Percentiles rank a stretch among this genome's conserved stretches.
Conservation (phyloP, 1,140 invertebrate species). For the Leptopilina clavipes region DNA sequence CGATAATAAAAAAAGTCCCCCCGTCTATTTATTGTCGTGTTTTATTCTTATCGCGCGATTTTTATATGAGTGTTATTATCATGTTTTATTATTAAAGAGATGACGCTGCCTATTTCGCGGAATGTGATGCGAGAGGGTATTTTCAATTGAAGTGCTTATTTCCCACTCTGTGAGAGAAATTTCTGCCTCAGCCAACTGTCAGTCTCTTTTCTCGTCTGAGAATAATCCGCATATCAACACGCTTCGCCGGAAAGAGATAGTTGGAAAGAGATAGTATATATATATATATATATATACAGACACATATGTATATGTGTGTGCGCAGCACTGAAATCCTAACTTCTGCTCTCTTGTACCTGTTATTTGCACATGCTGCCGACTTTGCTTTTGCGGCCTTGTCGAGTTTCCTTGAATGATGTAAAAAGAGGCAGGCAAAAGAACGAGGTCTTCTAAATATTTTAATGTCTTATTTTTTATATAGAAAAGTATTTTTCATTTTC, state of each 20-base stretch:
- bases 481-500: too few relatives aligned
- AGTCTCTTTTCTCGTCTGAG: slow-evolving; percentile 24
- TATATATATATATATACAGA: too few relatives aligned
- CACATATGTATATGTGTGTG: not conserved
- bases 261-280: not conserved
- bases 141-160: slow-evolving; percentile 29
- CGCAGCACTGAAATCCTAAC: not conserved
- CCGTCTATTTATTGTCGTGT: too few relatives aligned
- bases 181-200: slow-evolving; percentile 22
- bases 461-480: not conserved
- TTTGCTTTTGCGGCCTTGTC: not conserved
- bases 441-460: slow-evolving; percentile 10
- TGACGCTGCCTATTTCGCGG: slow-evolving; percentile 3
- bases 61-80: not conserved
- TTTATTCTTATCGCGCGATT: not conserved
- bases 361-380: slow-evolving; percentile 15
- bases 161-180: slow-evolving; percentile 1
- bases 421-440: not conserved
- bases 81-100: slow-evolving; percentile 4
- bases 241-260: slow-evolving; percentile 9
- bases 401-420: slow-evolving; percentile 22
- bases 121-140: slow-evolving; percentile 17
- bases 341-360: slow-evolving; percentile 31
- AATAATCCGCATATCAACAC: slow-evolving; percentile 28
- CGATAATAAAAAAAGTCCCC: too few relatives aligned